These are phyloP conservation scores for Agelas oroides DNA, from an alignment of 37 sponge, comb jelly and placozoan species.

Conservation along the genomic window DNA sequence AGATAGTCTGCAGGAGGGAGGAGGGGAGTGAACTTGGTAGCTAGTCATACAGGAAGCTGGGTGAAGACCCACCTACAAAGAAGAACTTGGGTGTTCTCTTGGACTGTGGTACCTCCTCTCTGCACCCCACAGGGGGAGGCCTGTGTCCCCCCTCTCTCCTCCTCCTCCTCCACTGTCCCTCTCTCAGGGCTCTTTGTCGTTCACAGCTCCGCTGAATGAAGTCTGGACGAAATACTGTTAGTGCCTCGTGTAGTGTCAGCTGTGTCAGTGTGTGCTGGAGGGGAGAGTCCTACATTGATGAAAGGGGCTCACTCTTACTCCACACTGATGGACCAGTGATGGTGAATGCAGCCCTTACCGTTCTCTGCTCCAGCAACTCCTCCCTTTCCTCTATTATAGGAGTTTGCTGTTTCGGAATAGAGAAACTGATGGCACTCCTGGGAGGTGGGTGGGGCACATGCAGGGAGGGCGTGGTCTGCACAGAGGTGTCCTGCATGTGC, in stretches of 20 bases:
- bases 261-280: neutral
- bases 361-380: no score
- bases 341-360: no score
- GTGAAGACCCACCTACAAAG: no score
- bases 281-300: neutral
- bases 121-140: neutral
- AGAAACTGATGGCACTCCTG: no score
- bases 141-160: neutral
- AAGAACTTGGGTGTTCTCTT: no score
- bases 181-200: conserved; percentile 6
- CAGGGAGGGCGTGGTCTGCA: conserved; percentile 11
- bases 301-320: neutral
- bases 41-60: no score
- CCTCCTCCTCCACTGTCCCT: neutral
- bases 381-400: no score
- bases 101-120: neutral
- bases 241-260: conserved; percentile 35
- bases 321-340: no score
- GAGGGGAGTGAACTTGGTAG: neutral
- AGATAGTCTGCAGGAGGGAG: neutral
- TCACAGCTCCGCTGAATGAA: conserved; percentile 13
- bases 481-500: neutral
- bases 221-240: conserved; percentile 1
- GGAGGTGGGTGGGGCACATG: no score
- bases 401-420: no score